Evolutionary conservation across 2,113 vertebrate species (phyloP).

Genomic region (Prochilodus magdalenae): DNA sequence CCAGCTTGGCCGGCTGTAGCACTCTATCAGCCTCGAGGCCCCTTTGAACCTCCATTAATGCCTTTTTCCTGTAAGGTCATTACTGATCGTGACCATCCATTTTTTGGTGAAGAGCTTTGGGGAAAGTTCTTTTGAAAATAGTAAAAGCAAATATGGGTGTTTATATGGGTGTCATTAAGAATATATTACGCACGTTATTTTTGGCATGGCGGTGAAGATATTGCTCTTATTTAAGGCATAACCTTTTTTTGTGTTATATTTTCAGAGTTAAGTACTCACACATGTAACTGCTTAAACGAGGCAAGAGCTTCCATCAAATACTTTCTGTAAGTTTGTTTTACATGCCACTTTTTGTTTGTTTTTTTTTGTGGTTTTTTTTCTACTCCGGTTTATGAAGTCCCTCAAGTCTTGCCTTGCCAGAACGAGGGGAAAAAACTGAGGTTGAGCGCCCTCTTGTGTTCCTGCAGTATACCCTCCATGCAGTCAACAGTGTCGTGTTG

Average conservation of each 20-base stretch:
- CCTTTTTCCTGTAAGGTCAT: conserved; percentile 49
- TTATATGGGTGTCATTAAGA: conserved; percentile 1
- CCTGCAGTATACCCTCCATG: background rate
- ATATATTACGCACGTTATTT: background rate
- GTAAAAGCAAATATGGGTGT: background rate
- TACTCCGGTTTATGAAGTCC: background rate
- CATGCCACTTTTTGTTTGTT: conserved; percentile 11
- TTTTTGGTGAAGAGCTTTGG: background rate
- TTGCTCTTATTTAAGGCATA: background rate
- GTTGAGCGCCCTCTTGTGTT: conserved; percentile 63
- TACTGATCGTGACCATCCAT: background rate
- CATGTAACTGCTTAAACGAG: background rate
- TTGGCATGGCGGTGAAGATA: background rate
- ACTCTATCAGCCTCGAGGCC: conserved; percentile 55
- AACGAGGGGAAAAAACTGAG: conserved; percentile 25
- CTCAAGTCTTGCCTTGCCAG: background rate
- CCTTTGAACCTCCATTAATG: conserved; percentile 62
- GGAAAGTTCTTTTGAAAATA: background rate
- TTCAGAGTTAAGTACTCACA: background rate
- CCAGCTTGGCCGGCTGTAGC: conserved; percentile 62
- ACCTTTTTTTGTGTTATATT: background rate
- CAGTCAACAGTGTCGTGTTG: background rate
- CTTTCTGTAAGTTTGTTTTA: conserved; percentile 5
- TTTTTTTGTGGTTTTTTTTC: background rate
- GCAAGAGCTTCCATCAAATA: background rate